These are phyloP conservation scores for Anableps anableps DNA, from an alignment of 2,797 vertebrate species.

Conservation along the genomic window DNA sequence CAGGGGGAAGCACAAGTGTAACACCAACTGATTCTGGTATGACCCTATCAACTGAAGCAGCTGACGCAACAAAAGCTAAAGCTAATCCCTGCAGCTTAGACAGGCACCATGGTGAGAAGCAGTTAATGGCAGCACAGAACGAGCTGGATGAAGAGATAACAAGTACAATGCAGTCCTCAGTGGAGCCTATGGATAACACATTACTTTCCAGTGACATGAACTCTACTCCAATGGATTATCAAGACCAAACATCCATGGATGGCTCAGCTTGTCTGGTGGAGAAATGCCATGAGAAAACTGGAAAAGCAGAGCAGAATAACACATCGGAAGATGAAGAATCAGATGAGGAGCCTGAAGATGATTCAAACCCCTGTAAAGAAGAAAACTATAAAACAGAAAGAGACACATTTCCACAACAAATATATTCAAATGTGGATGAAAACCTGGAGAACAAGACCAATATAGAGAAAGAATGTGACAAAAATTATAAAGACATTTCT, in stretches of 20 bases:
- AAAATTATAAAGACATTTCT: slow-evolving; percentile 10
- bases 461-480: slow-evolving; percentile 10
- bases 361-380: slow-evolving; percentile 7
- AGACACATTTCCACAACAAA: slow-evolving; percentile 17
- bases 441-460: slow-evolving; percentile 2
- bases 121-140: slow-evolving; percentile 47
- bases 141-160: slow-evolving; percentile 40
- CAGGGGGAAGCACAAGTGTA: slow-evolving; percentile 42
- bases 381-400: slow-evolving; percentile 9
- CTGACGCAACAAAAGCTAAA: slow-evolving; percentile 67
- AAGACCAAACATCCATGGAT: slow-evolving; percentile 38
- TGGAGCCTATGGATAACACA: slow-evolving; percentile 24
- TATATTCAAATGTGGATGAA: slow-evolving; percentile 12
- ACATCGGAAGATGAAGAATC: slow-evolving; percentile 16
- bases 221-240: slow-evolving; percentile 2
- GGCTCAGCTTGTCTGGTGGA: slow-evolving; percentile 11
- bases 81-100: slow-evolving; percentile 72
- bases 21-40: slow-evolving; percentile 47
- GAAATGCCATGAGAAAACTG: slow-evolving; percentile 20
- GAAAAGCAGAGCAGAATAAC: neutral
- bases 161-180: slow-evolving; percentile 20
- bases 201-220: slow-evolving; percentile 19
- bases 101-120: slow-evolving; percentile 56
- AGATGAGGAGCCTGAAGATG: slow-evolving; percentile 19
- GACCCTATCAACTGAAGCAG: slow-evolving; percentile 51